Conservation (phyloP, 1,140 invertebrate species). For the Ptiloglossa arizonensis region DNA sequence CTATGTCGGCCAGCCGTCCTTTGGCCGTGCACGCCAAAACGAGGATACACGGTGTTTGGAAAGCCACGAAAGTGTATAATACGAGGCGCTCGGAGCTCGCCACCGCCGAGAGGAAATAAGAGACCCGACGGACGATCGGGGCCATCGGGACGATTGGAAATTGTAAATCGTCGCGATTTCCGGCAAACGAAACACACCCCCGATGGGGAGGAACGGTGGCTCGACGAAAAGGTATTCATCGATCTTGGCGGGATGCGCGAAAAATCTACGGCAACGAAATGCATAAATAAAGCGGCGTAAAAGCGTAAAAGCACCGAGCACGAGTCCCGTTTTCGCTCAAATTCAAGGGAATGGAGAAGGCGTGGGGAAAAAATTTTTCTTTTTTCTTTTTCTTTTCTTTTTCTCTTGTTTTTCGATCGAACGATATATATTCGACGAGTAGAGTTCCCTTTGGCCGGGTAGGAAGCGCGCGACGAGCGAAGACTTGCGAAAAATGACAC, state of each 20-base stretch:
- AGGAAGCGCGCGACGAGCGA: too few species aligned
- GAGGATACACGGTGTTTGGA: neutral
- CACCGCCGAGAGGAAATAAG: neutral
- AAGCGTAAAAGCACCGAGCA: conserved; percentile 47
- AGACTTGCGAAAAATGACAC: too few species aligned
- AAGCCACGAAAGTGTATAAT: neutral
- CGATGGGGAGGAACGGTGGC: neutral
- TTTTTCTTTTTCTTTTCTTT: too few species aligned
- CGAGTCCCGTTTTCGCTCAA: conserved; percentile 22
- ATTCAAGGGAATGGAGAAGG: conserved; percentile 41
- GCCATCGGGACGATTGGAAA: neutral
- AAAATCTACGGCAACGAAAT: conserved; percentile 29
- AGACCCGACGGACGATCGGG: too few species aligned
- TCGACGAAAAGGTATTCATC: neutral
- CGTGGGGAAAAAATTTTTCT: conserved; percentile 9
- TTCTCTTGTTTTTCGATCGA: too few species aligned
- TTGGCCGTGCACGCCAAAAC: neutral
- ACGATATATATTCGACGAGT: too few species aligned
- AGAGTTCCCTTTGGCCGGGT: too few species aligned
- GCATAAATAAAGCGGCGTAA: conserved; percentile 53
- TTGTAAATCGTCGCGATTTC: neutral
- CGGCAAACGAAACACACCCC: neutral
- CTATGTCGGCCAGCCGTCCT: neutral
- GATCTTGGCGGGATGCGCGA: conserved; percentile 16
- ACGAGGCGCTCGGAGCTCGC: neutral